These are phyloP conservation scores for Motacilla alba DNA, from an alignment of 2,113 vertebrate species.

Conservation along the genomic window DNA sequence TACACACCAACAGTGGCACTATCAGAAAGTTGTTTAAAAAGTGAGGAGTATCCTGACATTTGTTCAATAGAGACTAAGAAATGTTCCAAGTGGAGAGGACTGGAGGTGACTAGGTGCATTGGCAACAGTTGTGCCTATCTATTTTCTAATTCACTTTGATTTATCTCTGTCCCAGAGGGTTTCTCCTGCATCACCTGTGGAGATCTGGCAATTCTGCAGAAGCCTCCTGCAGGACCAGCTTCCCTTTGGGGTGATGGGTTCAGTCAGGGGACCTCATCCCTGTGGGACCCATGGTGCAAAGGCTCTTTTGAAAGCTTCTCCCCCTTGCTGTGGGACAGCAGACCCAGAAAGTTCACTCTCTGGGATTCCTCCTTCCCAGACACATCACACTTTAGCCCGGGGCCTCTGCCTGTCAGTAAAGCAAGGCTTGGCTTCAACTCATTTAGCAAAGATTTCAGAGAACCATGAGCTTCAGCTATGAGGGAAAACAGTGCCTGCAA, in stretches of 20 bases:
- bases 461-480: not conserved
- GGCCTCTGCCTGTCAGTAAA: not conserved
- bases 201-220: not conserved
- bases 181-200: not conserved
- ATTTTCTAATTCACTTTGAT: not conserved
- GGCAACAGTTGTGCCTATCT: fast-evolving
- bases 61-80: not conserved
- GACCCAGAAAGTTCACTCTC: not conserved
- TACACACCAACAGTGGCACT: not conserved
- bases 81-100: not conserved
- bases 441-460: not conserved
- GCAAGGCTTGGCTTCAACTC: not conserved
- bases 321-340: not conserved
- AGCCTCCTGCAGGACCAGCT: not conserved
- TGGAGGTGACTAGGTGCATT: not conserved
- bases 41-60: not conserved
- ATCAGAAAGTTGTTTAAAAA: not conserved
- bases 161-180: not conserved
- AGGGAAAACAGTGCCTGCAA: not conserved
- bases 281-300: fast-evolving
- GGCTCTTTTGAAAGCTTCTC: not conserved
- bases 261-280: not conserved
- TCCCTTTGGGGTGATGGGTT: not conserved
- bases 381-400: fast-evolving
- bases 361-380: not conserved